Base-by-base conservation (phyloP, 2,797 vertebrate species). In the Phataginus tetradactyla region DNA sequence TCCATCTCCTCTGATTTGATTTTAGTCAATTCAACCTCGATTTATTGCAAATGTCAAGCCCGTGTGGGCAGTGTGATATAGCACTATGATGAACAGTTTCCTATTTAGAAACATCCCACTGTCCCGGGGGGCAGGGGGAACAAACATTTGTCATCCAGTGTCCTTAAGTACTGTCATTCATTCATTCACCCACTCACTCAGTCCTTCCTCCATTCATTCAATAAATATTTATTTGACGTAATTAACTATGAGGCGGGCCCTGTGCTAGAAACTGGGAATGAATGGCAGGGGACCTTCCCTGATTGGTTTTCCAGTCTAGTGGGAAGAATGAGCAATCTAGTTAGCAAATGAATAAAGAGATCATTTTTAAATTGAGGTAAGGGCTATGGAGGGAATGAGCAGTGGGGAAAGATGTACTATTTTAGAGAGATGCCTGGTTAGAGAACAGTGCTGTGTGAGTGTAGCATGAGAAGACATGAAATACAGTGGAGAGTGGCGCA, bases 1-100 rank as follows among this genome's bases (percentile, higher is more conserved):
- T 74, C 85, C 72, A 69, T 68, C 61, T 75, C 68, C 69, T 83
- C 63, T 13, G 23, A 75, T 96, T 63, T 84, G 29, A 75, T 69
- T 64, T 59, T 27, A 23, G 32, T 84, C 59, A 39, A 45, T 51
- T 83, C 29, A 61, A 27, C 23, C 64, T 59, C 32, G 1, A 11
- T 45, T 75, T 80, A 29, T 71, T 77, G 71, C 14, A 42, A 23
- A 71, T 23, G 68, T 59, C 69, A 68, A 75, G 81, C 7, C 15
- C 34, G 8, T 79, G 7, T 12, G n/a, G 80, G 34, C 25, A 21
- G 21, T 29, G 57, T 55, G 6, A 25, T 27, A 5, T 0, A 32
- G 75, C 29, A 8, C 15, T 13, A 0, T 8, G n/a, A 39, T 13
- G 53, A 78, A 32, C 11, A 14, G 32, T 12, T 0, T 1, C 42